Evolutionary conservation across 1,140 invertebrate species (phyloP).

Genomic region (Babylonia areolata): DNA sequence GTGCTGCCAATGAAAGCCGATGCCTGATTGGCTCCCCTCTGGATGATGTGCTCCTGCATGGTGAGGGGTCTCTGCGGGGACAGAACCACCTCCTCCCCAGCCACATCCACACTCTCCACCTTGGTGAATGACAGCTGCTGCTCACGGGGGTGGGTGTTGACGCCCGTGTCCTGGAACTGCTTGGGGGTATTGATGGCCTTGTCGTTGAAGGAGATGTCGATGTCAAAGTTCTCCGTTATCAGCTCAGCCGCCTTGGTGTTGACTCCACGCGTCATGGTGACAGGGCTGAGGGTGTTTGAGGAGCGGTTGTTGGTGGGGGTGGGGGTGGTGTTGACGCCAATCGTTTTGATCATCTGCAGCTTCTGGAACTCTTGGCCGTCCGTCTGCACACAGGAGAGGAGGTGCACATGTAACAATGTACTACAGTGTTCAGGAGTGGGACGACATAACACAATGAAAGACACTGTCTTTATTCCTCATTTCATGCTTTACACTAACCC

Average conservation of each 20-base stretch:
- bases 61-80: background rate
- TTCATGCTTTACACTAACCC: too few relatives aligned
- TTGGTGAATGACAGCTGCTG: background rate
- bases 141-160: background rate
- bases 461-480: too few relatives aligned
- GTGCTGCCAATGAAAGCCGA: conserved; percentile 27
- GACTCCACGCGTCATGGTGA: conserved; percentile 52
- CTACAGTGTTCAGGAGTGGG: too few relatives aligned
- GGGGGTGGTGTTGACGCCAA: conserved; percentile 65
- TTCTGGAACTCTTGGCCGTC: conserved; percentile 65
- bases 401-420: too few relatives aligned
- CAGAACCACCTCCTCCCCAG: background rate
- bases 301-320: conserved; percentile 48
- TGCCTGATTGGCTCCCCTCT: conserved; percentile 24
- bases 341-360: conserved; percentile 62
- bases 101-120: conserved; percentile 11
- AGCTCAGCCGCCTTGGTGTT: conserved; percentile 60
- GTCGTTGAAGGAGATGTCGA: conserved; percentile 56
- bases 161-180: background rate
- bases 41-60: conserved; percentile 24
- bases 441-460: too few relatives aligned
- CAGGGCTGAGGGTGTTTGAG: conserved; percentile 62
- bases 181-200: conserved; percentile 51
- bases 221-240: conserved; percentile 54
- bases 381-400: conserved; percentile 53